Conservation (phyloP, 2,888 invertebrate species). For the Andrena bucephala region DNA sequence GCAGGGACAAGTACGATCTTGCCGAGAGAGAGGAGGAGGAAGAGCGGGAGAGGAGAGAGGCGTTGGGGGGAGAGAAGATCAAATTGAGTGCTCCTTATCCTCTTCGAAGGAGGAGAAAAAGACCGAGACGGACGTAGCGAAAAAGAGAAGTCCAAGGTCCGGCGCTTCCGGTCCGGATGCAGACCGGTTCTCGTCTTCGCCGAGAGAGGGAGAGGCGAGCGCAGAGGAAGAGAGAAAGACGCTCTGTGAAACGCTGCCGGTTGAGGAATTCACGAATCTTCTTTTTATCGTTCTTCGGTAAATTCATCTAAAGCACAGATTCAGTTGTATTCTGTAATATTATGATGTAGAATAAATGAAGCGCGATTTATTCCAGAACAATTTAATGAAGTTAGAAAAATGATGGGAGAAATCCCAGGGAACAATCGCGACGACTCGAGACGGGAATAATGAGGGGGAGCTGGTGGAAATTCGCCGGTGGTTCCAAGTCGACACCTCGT, state of each 20-base stretch:
- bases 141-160: slow-evolving; percentile 79
- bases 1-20: background rate
- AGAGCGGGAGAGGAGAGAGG: slow-evolving; percentile 62
- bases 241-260: slow-evolving; percentile 16
- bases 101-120: slow-evolving; percentile 8
- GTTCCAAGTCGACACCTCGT: slow-evolving; percentile 54
- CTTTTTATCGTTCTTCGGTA: background rate
- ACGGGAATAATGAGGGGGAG: background rate
- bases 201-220: slow-evolving; percentile 35
- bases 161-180: slow-evolving; percentile 84
- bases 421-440: background rate
- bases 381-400: background rate
- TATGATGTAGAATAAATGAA: background rate
- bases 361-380: background rate
- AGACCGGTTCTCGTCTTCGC: slow-evolving; percentile 81
- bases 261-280: slow-evolving; percentile 5
- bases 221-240: slow-evolving; percentile 7
- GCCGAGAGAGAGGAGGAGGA: slow-evolving; percentile 48
- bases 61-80: slow-evolving; percentile 24
- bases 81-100: slow-evolving; percentile 30
- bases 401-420: background rate
- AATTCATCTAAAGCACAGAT: background rate
- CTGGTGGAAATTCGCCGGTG: slow-evolving; percentile 26
- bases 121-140: slow-evolving; percentile 60
- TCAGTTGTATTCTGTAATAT: background rate